Evolutionary conservation across 1,140 invertebrate genomes (phyloP), one percentile per base, ranked within the genome.

Genomic region (Tetraneura akinire): DNA sequence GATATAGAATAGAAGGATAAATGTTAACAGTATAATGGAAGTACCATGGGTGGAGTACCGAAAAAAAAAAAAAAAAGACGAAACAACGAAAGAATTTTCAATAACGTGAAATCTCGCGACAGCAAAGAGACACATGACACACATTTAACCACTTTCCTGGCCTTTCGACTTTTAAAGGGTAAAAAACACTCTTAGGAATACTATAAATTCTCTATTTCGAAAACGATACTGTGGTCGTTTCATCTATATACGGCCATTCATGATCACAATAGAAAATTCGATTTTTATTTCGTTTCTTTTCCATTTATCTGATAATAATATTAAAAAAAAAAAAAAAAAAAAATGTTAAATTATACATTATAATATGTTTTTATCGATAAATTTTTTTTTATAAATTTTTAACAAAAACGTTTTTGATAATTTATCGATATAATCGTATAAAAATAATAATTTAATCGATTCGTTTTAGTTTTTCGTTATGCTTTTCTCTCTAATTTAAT

Each of bases 21-120:
- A 74, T 47, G 10, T 18, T 55, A 57, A 32, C 49, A 71, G n/a
- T 29, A 23, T 26, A 51, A 71, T 37, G 23, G 26, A 51, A n/a
- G 49, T 18, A 49, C 1, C 18, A 37, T 45, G 42, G n/a, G 55
- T 9, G 32, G 57, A 13, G 18, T 62, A 78, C 3, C 13, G 26
- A 23, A 21, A 45, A 47, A 76, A 49, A 16, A 51, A 3, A 14
- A 76, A 76, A 60, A 47, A 76, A 49, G 23, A 51, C 32, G 23
- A 76, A 76, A 60, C 74, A 78, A 62, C 37, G 55, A 78, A 78
- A 78, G 55, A 78, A 78, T 78, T 78, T 78, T 78, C 74, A 78
- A 78, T 78, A 78, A 78, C 55, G 74, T 45, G 29, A 45, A 78
- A 78, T 78, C 55, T 60, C 18, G 37, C 74, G 74, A 78, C 74